Base-by-base conservation (phyloP, 1,140 invertebrate genomes). In the Bursaphelenchus mucronatus region DNA sequence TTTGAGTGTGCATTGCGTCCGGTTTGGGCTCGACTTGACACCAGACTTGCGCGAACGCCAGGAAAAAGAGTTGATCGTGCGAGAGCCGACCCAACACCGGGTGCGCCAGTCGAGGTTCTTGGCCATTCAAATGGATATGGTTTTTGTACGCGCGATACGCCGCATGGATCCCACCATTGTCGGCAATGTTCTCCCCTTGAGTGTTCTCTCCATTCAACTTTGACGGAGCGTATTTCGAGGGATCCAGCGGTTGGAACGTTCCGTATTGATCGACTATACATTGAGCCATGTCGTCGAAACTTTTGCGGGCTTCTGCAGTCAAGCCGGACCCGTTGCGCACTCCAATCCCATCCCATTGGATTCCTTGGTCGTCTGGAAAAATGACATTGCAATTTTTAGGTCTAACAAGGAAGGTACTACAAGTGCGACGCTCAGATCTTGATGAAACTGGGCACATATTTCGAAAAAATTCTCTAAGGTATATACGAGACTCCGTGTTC, bases 181-280 rank as follows among this genome's bases (percentile, higher is more conserved):
- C 82, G 11, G 82, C 82, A 57, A 83, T 82, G 63, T 83, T 83
- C 66, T 83, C 82, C 50, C 81, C 82, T 15, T 82, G 67, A 13
- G 82, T 83, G 61, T 81, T 76, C 65, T 82, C 79, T 3, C 82
- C 82, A 57, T 78, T 30, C 30, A 30, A 5, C 30, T 30, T 30
- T 1, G 30, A 73, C 15, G 82, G 17, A 0, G 51, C 58, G 15
- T 6, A 4, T 1, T 50, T 50, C 13, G 39, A 15, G 30, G 43
- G 49, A 19, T 39, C 45, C 58, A 61, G 47, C 21, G 58, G 58
- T 15, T 47, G 50, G 43, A 61, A 61, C 3, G 13, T n/a, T 9
- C 43, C 50, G n/a, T 61, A 61, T 46, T 61, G 45, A 47, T 61
- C 40, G n/a, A 61, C 50, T 9, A 61, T 47, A 15, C 58, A 61